Evolutionary conservation across 37 sponge, comb jelly and placozoan genomes (phyloP).

Genomic region (Oopsacas minuta): DNA sequence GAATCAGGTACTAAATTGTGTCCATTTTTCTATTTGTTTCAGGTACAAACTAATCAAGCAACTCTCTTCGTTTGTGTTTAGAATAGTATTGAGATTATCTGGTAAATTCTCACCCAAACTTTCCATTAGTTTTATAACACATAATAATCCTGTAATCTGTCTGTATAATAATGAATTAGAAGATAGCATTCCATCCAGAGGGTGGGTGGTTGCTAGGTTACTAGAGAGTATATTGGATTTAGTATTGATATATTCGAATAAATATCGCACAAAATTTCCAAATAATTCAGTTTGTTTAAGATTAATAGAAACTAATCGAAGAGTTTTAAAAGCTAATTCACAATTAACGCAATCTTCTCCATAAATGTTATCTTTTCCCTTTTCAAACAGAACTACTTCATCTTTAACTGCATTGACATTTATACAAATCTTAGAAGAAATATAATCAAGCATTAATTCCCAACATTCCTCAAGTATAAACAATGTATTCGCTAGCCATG

Average conservation of each 20-base stretch:
- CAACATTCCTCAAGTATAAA: neutral
- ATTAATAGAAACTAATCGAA: neutral
- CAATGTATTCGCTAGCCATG: neutral
- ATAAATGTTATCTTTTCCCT: neutral
- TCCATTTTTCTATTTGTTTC: neutral
- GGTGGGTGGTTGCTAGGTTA: neutral
- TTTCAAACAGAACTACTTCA: neutral
- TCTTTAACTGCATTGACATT: neutral
- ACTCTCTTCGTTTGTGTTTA: neutral
- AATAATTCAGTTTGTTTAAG: neutral
- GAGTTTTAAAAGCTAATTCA: constrained; percentile 2
- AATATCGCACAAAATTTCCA: neutral
- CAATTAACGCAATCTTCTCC: constrained; percentile 9
- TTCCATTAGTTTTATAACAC: neutral
- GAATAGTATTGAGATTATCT: neutral
- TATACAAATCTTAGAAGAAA: neutral
- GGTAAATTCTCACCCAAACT: neutral
- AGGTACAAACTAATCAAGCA: neutral
- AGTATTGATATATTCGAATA: neutral
- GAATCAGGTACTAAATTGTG: no score
- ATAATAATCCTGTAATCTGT: neutral
- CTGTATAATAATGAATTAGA: neutral
- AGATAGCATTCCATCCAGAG: neutral
- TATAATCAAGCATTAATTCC: neutral
- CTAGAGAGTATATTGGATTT: neutral